Evolutionary conservation across 2,888 invertebrate genomes (phyloP).

Genomic region (Dexiosoma caninum): DNA sequence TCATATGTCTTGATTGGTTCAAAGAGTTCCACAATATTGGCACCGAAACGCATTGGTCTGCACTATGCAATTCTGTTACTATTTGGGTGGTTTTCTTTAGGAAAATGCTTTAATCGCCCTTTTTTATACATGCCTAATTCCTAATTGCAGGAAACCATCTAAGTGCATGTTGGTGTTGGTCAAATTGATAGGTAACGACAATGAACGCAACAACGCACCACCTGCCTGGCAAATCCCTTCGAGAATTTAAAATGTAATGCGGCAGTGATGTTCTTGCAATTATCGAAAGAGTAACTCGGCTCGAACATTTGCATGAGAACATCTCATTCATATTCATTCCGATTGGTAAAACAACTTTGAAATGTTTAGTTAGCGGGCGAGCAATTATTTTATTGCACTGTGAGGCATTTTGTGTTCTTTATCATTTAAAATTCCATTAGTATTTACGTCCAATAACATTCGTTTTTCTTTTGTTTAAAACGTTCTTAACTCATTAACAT

Average conservation of each 20-base stretch:
- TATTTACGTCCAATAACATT: constrained; percentile 43
- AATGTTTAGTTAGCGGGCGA: background rate
- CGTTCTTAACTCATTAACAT: constrained; percentile 40
- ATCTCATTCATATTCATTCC: no score
- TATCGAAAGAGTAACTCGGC: background rate
- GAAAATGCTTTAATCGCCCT: no score
- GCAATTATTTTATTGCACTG: background rate
- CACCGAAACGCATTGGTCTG: no score
- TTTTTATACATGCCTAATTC: no score
- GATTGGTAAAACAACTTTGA: background rate
- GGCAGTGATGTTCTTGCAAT: background rate
- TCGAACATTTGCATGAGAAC: background rate
- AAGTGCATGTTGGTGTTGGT: constrained; percentile 8
- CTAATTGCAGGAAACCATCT: constrained; percentile 17
- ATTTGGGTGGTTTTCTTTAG: no score
- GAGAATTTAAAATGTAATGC: background rate
- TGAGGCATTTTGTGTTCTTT: background rate
- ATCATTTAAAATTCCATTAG: constrained; percentile 49
- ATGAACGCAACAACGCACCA: background rate
- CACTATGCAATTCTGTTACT: no score
- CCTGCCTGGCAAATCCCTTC: background rate
- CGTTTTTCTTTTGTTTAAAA: constrained; percentile 26
- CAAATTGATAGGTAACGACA: constrained; percentile 23
- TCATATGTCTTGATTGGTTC: no score
- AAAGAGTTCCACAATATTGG: no score